phyloP scores from a whole-genome alignment of 2,888 invertebrate species.

The Mythimna impura region DNA sequence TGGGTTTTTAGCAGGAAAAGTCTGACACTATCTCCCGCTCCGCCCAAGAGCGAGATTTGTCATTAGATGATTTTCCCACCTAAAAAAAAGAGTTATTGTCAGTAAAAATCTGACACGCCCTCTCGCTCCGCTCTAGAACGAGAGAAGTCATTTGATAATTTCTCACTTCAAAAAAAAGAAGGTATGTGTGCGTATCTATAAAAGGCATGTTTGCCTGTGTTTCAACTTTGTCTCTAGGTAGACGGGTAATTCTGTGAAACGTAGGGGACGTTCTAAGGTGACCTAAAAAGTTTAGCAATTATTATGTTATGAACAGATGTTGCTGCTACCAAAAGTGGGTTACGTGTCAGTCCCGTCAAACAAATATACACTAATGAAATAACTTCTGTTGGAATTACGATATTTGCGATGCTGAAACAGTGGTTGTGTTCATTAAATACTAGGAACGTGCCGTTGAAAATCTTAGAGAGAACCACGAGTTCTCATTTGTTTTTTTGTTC shows the following conservation, averaged over 20 bases:
- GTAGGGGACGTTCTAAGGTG: background rate
- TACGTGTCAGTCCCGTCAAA: slow-evolving; percentile 6
- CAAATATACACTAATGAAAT: slow-evolving; percentile 7
- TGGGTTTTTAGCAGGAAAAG: too few relatives aligned
- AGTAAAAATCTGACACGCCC: too few relatives aligned
- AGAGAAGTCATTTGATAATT: too few relatives aligned
- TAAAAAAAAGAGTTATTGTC: too few relatives aligned
- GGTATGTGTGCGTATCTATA: background rate
- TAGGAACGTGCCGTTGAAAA: background rate
- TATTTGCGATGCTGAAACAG: background rate
- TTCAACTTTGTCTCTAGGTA: background rate
- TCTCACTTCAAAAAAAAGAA: too few relatives aligned
- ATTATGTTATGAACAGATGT: slow-evolving; percentile 13
- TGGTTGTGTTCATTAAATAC: background rate
- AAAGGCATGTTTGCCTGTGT: background rate
- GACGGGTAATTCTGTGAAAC: slow-evolving; percentile 11
- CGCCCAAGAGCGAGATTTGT: too few relatives aligned
- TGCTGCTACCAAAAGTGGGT: background rate
- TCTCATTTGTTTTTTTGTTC: background rate
- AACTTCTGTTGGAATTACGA: background rate
- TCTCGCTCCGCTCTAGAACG: too few relatives aligned
- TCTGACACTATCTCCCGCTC: too few relatives aligned
- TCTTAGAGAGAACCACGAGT: background rate
- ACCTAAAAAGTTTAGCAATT: slow-evolving; percentile 12
- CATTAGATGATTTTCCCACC: too few relatives aligned